Evolutionary conservation across 1,140 invertebrate species (phyloP), one percentile per base, ranked within the genome.

Genomic region (Zaprionus camerounensis): DNA sequence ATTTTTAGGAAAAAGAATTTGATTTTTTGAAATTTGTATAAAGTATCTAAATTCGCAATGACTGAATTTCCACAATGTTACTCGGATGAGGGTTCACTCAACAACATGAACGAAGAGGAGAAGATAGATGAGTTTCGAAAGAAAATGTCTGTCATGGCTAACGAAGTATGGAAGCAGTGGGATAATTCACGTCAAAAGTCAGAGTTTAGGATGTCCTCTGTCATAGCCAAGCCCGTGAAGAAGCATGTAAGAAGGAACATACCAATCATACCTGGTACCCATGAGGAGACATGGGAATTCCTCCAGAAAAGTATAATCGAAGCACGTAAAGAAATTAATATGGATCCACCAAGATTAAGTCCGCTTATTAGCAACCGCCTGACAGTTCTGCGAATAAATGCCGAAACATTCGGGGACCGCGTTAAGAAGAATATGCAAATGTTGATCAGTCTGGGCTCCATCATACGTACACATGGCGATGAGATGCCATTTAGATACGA

Each of bases 401-500:
- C 58, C 3, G 4, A 9, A 1, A 0, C n/a, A 4, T 46, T 28
- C 17, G 62, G 68, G 46, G 11, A 13, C 0, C 51, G 56, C 1
- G 31, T 68, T 2, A 58, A 17, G 3, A 15, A 20, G 1, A 71
- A 71, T 13, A 11, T 75, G 1, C 51, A 75, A 17, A 17, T 41
- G 31, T 9, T 75, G 17, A 3, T 57, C 17, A 6, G 31, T 2
- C 2, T 75, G 2, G 58, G 41, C 5, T 15, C n/a, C 20, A 13
- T 49, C 12, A 12, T 20, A 17, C 67, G 72, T 2, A 71, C 67
- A 9, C 67, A 63, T 26, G 67, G 72, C 0, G 58, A 3, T 0
- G 38, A 31, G 3, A 28, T 38, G 9, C 36, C 72, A 1, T 75
- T 70, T 41, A 67, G 66, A 5, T 24, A 28, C 51, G 31, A 70